Evolutionary conservation across 2,888 invertebrate species (phyloP), one percentile per base, ranked within the genome.

Genomic region (Dugesia japonica): DNA sequence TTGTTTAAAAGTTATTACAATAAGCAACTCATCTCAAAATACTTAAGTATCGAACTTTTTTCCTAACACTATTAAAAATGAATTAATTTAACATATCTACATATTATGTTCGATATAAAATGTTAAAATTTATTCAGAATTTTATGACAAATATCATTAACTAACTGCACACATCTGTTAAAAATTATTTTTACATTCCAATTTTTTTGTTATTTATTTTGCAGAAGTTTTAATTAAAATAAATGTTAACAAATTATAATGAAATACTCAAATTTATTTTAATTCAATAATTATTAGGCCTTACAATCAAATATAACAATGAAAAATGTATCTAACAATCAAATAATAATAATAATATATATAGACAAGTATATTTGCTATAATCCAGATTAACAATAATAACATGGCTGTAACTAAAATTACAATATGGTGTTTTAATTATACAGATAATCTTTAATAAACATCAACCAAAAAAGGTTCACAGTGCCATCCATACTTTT

Each of bases 321-420:
- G 4, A 23, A 56, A 56, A 56, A 38, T 38, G 9, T n/a, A 13
- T 56, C 23, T 23, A 56, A 56, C 56, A 56, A 56, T 56, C 7
- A 31, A 31, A 31, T 31, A 31, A 31, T 13, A 31, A 31, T 23
- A 56, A 56, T 56, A 56, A 56, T 56, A n/a, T 13, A 23, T 56
- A 56, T 56, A 56, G 23, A 56, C 56, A 56, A 56, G 56, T 56
- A 56, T 56, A 56, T 56, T 56, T 56, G 56, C 56, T 56, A 56
- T 56, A 56, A 56, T 56, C 56, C 56, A 56, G n/a, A n/a, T 1
- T 13, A 56, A 31, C 31, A 31, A 31, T 31, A 31, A 31, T 31
- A 31, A 56, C 56, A 13, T 56, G 56, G 56, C 56, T 56, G 56
- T 23, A 56, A 56, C 56, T 56, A 56, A 56, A 56, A 4, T 20